Conservation (phyloP, 2,797 vertebrate genomes). For the Phyllotis vaccarum region DNA sequence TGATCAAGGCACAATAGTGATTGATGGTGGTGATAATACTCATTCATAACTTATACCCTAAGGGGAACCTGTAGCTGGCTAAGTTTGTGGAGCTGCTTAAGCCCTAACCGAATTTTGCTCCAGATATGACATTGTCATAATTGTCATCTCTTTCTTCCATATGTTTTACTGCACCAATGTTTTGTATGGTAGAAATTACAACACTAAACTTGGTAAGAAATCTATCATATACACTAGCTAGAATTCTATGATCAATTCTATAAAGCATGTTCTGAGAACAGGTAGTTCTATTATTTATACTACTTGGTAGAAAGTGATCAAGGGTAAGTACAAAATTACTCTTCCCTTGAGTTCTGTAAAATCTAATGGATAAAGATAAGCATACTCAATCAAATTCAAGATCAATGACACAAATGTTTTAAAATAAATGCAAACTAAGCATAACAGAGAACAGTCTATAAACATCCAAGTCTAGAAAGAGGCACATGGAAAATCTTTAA, state of each 20-base stretch:
- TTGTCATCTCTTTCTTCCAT: not conserved
- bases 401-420: not conserved
- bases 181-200: not conserved
- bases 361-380: not conserved
- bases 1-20: not conserved
- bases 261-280: not conserved
- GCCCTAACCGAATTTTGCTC: not conserved
- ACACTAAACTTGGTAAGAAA: not conserved
- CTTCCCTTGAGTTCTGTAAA: not conserved
- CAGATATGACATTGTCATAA: not conserved
- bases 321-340: not conserved
- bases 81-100: not conserved
- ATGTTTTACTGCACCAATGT: not conserved
- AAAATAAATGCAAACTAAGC: not conserved
- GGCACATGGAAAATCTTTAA: not conserved
- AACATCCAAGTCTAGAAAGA: not conserved
- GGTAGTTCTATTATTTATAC: not conserved
- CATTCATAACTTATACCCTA: not conserved
- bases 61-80: not conserved
- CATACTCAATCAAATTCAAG: not conserved
- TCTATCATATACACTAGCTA: not conserved
- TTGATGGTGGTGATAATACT: not conserved
- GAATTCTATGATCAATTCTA: not conserved
- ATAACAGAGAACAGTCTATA: not conserved
- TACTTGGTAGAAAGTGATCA: not conserved